phyloP scores from a whole-genome alignment of 2,113 vertebrate species.

The Odocoileus virginianus region DNA sequence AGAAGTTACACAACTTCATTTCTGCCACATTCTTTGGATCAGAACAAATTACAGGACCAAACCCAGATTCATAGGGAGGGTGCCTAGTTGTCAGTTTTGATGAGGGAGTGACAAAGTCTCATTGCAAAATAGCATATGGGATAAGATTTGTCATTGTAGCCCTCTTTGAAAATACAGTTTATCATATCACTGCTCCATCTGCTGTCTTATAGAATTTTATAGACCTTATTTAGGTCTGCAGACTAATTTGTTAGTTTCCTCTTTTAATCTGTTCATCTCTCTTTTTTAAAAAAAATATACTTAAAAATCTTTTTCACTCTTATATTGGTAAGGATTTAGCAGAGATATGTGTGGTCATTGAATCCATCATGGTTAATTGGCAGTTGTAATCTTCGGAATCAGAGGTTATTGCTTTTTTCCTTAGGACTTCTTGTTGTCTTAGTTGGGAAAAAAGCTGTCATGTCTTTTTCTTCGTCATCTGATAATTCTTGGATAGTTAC shows the following conservation, averaged over 20 bases:
- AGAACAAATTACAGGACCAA: background rate
- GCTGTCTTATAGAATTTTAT: background rate
- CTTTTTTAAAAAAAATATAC: background rate
- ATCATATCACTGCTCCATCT: background rate
- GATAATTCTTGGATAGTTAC: background rate
- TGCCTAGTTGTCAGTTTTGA: background rate
- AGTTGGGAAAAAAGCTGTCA: background rate
- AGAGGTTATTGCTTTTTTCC: background rate
- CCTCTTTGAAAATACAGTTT: background rate
- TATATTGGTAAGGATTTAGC: background rate
- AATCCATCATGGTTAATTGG: background rate
- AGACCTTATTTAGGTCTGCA: background rate
- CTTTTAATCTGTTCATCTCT: background rate
- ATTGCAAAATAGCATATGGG: background rate
- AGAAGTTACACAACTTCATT: background rate
- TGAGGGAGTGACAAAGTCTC: background rate
- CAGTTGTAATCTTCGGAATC: background rate
- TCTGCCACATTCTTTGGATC: background rate
- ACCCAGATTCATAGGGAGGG: background rate
- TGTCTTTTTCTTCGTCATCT: background rate
- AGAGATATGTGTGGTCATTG: background rate
- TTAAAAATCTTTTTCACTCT: background rate
- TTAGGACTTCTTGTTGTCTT: background rate
- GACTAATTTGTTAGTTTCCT: background rate
- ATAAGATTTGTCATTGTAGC: background rate